phyloP scores from a whole-genome alignment of 2,888 invertebrate genomes.

The Platypus cylindrus region DNA sequence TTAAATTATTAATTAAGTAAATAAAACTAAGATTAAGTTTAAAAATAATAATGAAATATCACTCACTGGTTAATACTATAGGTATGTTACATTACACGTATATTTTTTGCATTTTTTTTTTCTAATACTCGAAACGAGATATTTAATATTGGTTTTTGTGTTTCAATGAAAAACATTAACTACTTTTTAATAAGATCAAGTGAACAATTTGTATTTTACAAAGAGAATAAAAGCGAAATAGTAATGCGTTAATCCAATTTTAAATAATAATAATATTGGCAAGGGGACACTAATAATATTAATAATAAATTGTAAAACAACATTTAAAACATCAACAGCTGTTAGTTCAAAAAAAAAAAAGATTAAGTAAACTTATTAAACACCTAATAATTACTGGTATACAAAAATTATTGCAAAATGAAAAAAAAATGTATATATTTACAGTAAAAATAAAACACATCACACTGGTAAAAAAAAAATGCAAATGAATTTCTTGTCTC shows the following conservation, averaged over 20 bases:
- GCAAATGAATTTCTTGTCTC: conserved; percentile 6
- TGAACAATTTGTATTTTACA: too few relatives aligned
- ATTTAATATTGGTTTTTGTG: too few relatives aligned
- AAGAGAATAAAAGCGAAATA: too few relatives aligned
- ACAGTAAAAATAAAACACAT: conserved; percentile 12
- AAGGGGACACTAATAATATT: too few relatives aligned
- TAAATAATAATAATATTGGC: too few relatives aligned
- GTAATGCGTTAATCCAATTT: too few relatives aligned
- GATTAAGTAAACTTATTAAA: conserved; percentile 14
- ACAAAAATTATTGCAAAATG: conserved; percentile 15
- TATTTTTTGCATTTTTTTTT: too few relatives aligned
- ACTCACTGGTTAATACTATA: conserved; percentile 35
- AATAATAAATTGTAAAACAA: conserved; percentile 18
- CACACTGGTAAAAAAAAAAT: conserved; percentile 6
- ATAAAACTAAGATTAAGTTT: conserved; percentile 18
- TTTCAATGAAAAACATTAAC: too few relatives aligned
- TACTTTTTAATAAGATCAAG: too few relatives aligned
- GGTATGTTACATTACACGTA: conserved; percentile 23
- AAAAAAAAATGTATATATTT: conserved; percentile 9
- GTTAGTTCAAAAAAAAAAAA: conserved; percentile 16
- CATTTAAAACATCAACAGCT: conserved; percentile 15
- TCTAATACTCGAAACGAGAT: too few relatives aligned
- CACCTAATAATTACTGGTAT: conserved; percentile 14
- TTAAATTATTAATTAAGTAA: conserved; percentile 20
- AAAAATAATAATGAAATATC: conserved; percentile 29